Percentiles rank a stretch among this genome's conserved stretches.
phyloP scores from a whole-genome alignment of 2,888 invertebrate genomes.

The Synanthedon formicaeformis region DNA sequence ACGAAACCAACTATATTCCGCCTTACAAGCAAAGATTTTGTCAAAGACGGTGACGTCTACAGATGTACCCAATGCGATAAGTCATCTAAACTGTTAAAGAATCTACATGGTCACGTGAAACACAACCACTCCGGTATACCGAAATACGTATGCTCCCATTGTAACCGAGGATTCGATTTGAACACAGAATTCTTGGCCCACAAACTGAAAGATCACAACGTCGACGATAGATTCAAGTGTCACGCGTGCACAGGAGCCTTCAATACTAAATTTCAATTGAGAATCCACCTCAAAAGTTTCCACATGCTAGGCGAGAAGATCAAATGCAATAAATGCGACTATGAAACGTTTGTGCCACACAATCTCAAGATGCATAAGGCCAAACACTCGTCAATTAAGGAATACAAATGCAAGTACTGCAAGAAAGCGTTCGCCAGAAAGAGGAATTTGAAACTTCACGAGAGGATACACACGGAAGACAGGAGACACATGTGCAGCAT shows the following conservation, averaged over 20 bases:
- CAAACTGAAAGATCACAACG: conserved; percentile 34
- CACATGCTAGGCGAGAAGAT: conserved; percentile 49
- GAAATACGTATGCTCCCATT: conserved; percentile 25
- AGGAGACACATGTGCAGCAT: conserved; percentile 39
- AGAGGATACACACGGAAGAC: conserved; percentile 52
- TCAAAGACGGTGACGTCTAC: conserved; percentile 1
- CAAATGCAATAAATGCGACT: conserved; percentile 44
- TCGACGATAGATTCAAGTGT: conserved; percentile 46
- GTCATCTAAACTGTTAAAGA: conserved; percentile 24
- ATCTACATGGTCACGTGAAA: conserved; percentile 34
- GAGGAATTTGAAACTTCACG: conserved; percentile 36
- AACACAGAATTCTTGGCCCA: conserved; percentile 31
- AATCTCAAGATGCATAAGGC: conserved; percentile 43
- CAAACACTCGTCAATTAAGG: conserved; percentile 49
- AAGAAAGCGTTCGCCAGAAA: conserved; percentile 51
- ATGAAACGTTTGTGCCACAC: conserved; percentile 36
- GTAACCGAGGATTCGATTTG: conserved; percentile 33
- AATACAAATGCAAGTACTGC: conserved; percentile 52
- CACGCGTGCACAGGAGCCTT: conserved; percentile 44
- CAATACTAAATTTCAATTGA: conserved; percentile 34
- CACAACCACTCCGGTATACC: conserved; percentile 41
- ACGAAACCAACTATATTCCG: not conserved
- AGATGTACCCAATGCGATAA: conserved; percentile 1
- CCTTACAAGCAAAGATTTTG: conserved; percentile 1
- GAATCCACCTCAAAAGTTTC: conserved; percentile 40